Percentiles rank a stretch among this genome's conserved stretches.
phyloP scores from a whole-genome alignment of 2,113 vertebrate genomes.

The Lipotes vexillifer region DNA sequence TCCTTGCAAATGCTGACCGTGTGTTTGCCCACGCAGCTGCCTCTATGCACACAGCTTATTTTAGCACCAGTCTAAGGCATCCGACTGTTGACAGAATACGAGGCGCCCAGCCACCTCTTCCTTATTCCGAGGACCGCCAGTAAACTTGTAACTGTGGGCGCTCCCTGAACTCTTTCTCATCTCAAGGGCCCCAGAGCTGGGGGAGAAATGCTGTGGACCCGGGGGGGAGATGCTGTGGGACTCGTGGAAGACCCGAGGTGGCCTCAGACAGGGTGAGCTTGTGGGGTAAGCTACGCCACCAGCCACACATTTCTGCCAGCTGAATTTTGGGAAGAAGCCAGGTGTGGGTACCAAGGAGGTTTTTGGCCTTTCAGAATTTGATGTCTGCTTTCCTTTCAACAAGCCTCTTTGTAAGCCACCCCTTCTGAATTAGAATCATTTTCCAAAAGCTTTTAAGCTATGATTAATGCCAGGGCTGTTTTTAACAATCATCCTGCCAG shows the following conservation, averaged over 20 bases:
- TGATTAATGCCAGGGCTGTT: slow-evolving; percentile 61
- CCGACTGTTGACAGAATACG: slow-evolving; percentile 43
- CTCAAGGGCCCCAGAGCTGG: background rate
- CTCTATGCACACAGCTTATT: slow-evolving; percentile 48
- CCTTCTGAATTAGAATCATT: slow-evolving; percentile 63
- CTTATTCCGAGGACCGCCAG: background rate
- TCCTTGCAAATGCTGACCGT: slow-evolving; percentile 66
- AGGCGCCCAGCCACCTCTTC: background rate
- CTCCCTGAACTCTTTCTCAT: background rate
- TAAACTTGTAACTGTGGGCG: background rate
- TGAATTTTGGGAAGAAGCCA: slow-evolving; percentile 38
- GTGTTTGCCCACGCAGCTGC: slow-evolving; percentile 69
- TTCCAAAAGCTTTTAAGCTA: slow-evolving; percentile 65
- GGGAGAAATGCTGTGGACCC: background rate
- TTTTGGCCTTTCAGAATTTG: slow-evolving; percentile 14
- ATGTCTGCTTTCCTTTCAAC: slow-evolving; percentile 44
- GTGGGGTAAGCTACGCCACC: background rate
- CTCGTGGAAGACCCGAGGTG: background rate
- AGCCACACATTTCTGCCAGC: slow-evolving; percentile 18
- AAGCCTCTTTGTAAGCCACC: slow-evolving; percentile 68
- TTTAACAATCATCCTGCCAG: slow-evolving; percentile 67
- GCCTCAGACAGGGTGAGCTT: background rate
- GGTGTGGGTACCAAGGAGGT: background rate
- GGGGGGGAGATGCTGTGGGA: background rate
- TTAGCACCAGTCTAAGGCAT: slow-evolving; percentile 40